Evolutionary conservation across 2,888 invertebrate species (phyloP).

Genomic region (Junonia oenone): DNA sequence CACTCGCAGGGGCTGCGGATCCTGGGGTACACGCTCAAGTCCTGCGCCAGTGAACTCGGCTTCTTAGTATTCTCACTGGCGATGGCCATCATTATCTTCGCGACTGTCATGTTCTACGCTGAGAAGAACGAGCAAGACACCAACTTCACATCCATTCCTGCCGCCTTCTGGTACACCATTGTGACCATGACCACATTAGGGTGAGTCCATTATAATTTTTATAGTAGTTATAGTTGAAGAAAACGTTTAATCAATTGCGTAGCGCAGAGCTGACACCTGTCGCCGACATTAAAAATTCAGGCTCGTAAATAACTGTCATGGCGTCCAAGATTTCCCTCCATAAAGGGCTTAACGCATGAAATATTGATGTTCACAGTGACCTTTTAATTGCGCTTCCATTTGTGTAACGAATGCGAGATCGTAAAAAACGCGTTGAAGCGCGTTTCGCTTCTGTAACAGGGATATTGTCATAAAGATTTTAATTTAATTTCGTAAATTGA

Average conservation of each 20-base stretch:
- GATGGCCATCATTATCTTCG: constrained; percentile 99
- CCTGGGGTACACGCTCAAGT: constrained; percentile 99
- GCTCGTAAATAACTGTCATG: constrained; percentile 64
- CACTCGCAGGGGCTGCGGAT: constrained; percentile 99
- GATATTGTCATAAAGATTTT: not conserved
- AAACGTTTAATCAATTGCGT: not conserved
- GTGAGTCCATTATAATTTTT: constrained; percentile 81
- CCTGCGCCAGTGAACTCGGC: constrained; percentile 98
- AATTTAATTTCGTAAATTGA: not conserved
- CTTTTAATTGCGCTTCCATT: constrained; percentile 40
- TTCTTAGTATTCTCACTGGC: constrained; percentile 99
- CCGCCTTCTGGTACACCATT: constrained; percentile 99
- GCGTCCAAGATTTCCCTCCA: constrained; percentile 53
- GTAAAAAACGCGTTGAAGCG: constrained; percentile 27
- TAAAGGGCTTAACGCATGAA: constrained; percentile 51
- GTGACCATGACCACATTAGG: constrained; percentile 99
- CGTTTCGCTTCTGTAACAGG: constrained; percentile 1
- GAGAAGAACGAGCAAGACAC: constrained; percentile 99
- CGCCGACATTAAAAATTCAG: constrained; percentile 63
- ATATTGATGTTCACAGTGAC: constrained; percentile 41
- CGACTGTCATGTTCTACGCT: constrained; percentile 99
- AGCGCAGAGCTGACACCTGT: constrained; percentile 55
- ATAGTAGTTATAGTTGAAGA: not conserved
- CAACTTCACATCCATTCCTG: constrained; percentile 99
- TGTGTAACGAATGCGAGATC: constrained; percentile 33